A percentile compares a stretch with the other conserved stretches of the same genome.
These are phyloP conservation scores for Eupithecia inturbata DNA, from an alignment of 2,888 invertebrate genomes.

Conservation along the genomic window DNA sequence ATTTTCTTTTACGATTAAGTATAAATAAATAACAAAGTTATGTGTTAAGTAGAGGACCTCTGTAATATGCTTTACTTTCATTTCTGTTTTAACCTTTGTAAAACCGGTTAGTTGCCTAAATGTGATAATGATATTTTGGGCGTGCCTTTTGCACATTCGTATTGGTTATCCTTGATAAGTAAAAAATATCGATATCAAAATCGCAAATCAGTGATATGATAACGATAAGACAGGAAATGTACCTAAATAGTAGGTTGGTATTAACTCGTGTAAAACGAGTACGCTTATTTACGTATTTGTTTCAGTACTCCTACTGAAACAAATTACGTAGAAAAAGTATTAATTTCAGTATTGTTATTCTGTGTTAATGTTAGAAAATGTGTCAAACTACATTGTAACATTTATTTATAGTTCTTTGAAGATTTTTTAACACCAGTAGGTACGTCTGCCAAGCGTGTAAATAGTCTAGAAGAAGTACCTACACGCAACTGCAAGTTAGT, in stretches of 20 bases:
- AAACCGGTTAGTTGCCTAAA: conserved; percentile 21
- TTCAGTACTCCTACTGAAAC: too few species aligned
- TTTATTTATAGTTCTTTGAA: conserved; percentile 50
- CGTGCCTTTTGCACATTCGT: background rate
- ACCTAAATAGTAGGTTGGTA: background rate
- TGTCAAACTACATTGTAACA: conserved; percentile 39
- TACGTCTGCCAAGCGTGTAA: conserved; percentile 61
- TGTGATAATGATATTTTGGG: conserved; percentile 19
- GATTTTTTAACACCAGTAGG: conserved; percentile 50
- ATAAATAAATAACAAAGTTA: background rate
- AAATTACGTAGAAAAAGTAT: background rate
- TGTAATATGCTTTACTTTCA: conserved; percentile 4
- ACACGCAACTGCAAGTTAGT: conserved; percentile 4
- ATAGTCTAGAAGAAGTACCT: conserved; percentile 42
- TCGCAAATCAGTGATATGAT: background rate
- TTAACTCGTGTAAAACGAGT: background rate
- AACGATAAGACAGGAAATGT: background rate
- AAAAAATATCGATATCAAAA: background rate
- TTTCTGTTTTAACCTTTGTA: conserved; percentile 25
- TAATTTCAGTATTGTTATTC: background rate
- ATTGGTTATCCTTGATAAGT: background rate
- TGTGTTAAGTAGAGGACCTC: background rate
- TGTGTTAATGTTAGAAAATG: conserved; percentile 27
- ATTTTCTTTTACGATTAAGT: background rate
- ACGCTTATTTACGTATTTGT: too few species aligned